phyloP scores from a whole-genome alignment of 2,113 vertebrate genomes.

The Pygoscelis antarcticus region DNA sequence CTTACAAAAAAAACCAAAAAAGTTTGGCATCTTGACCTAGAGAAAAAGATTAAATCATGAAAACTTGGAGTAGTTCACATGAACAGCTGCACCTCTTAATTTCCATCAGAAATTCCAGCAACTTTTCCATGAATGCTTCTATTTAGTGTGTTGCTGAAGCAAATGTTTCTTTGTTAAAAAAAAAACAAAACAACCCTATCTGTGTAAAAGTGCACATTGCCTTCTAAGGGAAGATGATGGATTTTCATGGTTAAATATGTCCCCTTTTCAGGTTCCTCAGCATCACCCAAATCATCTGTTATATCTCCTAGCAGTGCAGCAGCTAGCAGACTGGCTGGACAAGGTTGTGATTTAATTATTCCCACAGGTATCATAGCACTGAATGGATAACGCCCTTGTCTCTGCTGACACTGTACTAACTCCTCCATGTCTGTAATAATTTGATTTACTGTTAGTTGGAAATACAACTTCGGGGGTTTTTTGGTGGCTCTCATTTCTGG shows the following conservation, averaged over 20 bases:
- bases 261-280: slow-evolving; percentile 86
- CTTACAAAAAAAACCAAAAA: background rate
- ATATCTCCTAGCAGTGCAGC: slow-evolving; percentile 87
- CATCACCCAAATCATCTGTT: slow-evolving; percentile 85
- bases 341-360: slow-evolving; percentile 85
- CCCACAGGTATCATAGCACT: slow-evolving; percentile 84
- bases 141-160: background rate
- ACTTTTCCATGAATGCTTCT: background rate
- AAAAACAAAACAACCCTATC: background rate
- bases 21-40: background rate
- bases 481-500: slow-evolving; percentile 10
- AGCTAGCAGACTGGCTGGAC: slow-evolving; percentile 88
- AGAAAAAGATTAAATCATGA: background rate
- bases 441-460: slow-evolving; percentile 41
- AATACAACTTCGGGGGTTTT: slow-evolving; percentile 20
- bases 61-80: background rate
- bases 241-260: slow-evolving; percentile 74
- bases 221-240: background rate
- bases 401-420: slow-evolving; percentile 71
- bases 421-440: slow-evolving; percentile 13
- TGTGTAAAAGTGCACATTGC: background rate
- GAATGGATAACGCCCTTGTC: slow-evolving; percentile 54
- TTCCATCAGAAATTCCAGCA: background rate
- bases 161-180: background rate
- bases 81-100: background rate